Base-by-base conservation (phyloP, 2,113 vertebrate genomes). In the Phalacrocorax aristotelis region DNA sequence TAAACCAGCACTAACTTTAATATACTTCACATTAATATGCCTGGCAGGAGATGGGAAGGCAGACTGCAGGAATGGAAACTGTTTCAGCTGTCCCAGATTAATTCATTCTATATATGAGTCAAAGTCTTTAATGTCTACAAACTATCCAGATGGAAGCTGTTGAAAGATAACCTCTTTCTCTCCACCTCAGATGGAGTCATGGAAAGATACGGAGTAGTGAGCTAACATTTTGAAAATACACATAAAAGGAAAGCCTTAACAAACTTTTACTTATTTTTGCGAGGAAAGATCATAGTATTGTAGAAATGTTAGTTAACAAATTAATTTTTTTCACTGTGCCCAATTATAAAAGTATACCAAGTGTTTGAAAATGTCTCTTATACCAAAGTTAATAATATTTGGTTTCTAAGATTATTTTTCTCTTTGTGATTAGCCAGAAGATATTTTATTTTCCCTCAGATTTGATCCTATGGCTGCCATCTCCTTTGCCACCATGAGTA, bases 1-100 rank as follows among this genome's bases (percentile, higher is more conserved):
- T 38, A 93, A 92, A 95, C 79, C 80, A 78, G 52, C 84, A 90
- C 71, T 92, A 92, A 95, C 49, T 97, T 93, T 92, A 88, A 95
- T 90, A 80, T 49, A 36, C 62, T 94, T 70, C 62, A 58, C 69
- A 87, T 96, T 94, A 90, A 93, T 80, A 80, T 86, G 71, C 79
- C 62, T 95, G 94, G 85, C 93, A 95, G 44, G 26, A 92, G 49
- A 69, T 25, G 72, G 75, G 58, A 90, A 88, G 62, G 57, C 94
- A 94, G 70, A 88, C 58, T 83, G 75, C 65, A 34, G 66, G 36
- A 93, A 80, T 65, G 72, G 75, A 93, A 91, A 88, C n/a, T 36
- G 32, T 89, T 79, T 96, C 82, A 94, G 79, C 92, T 88, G 75
- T 88, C 66, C 87, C 75, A 76, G 52, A 94, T 90, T 93, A 90